phyloP scores from a whole-genome alignment of 1,140 invertebrate species.

The Cotesia typhae region DNA sequence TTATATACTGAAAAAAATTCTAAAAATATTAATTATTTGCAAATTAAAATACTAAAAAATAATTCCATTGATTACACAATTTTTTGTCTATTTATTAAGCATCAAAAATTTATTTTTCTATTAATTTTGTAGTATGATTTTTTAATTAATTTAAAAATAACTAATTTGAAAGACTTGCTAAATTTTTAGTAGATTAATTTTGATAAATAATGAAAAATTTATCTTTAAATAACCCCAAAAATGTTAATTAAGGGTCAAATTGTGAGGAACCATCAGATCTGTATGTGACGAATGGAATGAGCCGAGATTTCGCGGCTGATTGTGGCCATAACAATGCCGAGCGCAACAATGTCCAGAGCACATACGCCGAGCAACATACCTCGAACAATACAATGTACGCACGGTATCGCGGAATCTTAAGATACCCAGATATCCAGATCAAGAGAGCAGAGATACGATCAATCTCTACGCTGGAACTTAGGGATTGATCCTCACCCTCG shows the following conservation, averaged over 20 bases:
- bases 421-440: conserved; percentile 30
- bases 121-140: too few relatives aligned
- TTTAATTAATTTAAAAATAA: too few relatives aligned
- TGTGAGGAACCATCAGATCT: neutral
- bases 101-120: too few relatives aligned
- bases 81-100: too few relatives aligned
- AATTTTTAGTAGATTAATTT: too few relatives aligned
- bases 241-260: conserved; percentile 6
- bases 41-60: too few relatives aligned
- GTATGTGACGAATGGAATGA: conserved; percentile 21
- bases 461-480: conserved; percentile 18
- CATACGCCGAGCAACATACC: conserved; percentile 40
- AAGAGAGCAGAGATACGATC: conserved; percentile 43
- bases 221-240: too few relatives aligned
- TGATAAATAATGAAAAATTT: too few relatives aligned
- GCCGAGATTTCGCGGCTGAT: conserved; percentile 13
- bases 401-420: conserved; percentile 53
- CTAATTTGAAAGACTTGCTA: too few relatives aligned
- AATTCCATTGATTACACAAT: too few relatives aligned
- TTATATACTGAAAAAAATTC: too few relatives aligned
- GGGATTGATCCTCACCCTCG: conserved; percentile 41
- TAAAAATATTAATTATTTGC: too few relatives aligned
- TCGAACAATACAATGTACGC: conserved; percentile 20
- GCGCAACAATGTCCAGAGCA: conserved; percentile 42
- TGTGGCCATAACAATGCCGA: conserved; percentile 26